Percentiles rank a stretch among this genome's conserved stretches.
phyloP scores from a whole-genome alignment of 1,140 invertebrate genomes.

The Drosophila rufa region DNA sequence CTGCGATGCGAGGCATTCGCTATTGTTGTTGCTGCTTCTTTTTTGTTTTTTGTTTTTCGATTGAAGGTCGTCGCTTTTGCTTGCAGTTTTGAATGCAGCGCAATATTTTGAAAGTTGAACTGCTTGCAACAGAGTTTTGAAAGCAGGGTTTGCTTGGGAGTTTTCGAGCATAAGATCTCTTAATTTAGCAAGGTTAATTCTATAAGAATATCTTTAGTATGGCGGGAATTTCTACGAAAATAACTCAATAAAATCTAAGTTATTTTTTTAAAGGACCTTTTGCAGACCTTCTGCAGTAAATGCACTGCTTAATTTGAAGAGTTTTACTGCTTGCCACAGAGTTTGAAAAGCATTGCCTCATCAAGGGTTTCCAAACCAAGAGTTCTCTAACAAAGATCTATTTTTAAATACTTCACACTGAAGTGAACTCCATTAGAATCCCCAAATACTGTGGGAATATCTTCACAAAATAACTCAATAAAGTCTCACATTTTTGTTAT shows the following conservation, averaged over 20 bases:
- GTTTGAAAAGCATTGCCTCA: no score
- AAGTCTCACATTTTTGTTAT: slow-evolving; percentile 12
- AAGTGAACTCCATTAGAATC: not conserved
- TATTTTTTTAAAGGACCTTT: no score
- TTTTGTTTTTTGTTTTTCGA: slow-evolving; percentile 31
- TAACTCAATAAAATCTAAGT: no score
- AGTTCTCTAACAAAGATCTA: not conserved
- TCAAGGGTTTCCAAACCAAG: not conserved
- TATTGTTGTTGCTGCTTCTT: slow-evolving; percentile 51
- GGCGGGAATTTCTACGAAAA: not conserved
- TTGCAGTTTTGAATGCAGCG: slow-evolving; percentile 37
- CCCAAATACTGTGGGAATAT: slow-evolving; percentile 1
- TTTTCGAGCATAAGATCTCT: not conserved
- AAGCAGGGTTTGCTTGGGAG: not conserved
- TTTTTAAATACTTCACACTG: not conserved
- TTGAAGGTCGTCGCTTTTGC: slow-evolving; percentile 62
- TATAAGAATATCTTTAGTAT: not conserved
- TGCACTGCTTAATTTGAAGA: no score
- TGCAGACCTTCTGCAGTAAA: no score
- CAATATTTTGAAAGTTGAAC: slow-evolving; percentile 29
- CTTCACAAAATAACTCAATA: slow-evolving; percentile 20
- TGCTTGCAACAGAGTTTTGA: slow-evolving; percentile 16
- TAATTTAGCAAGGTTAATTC: not conserved
- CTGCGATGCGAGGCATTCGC: slow-evolving; percentile 48
- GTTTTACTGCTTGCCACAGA: no score